Evolutionary conservation across 2,113 vertebrate species (phyloP), one percentile per base, ranked within the genome.

Genomic region (Seriola dumerili): DNA sequence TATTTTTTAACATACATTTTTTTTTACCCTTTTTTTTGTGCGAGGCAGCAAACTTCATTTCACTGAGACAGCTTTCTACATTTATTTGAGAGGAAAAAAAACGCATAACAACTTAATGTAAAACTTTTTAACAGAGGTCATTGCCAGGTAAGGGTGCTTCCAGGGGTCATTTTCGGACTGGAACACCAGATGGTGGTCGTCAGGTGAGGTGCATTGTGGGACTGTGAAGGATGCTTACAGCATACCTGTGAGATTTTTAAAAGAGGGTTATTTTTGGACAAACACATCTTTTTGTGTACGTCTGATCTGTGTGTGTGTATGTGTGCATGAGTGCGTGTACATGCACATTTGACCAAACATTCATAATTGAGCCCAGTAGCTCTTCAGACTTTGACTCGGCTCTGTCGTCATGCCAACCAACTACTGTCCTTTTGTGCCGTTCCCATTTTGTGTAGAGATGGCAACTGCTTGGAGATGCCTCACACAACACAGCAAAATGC

Each of bases 401-500:
- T 23, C 78, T 62, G 93, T 93, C 80, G 91, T 91, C 92, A 93
- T 92, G 91, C 85, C 91, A 93, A 93, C 90, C 67, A 44, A 65
- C 86, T 78, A 84, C 84, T 91, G 85, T 86, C 70, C 84, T 84
- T 92, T 91, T 90, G 78, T 93, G 85, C 76, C 7, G 32, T 78
- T 90, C 74, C 80, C 75, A 80, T 86, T 91, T 92, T 84, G 86
- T 91, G 86, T 87, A 76, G 85, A 90, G 76, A 86, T 90, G 83
- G 83, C 88, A 93, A 83, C 88, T 58, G 80, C 83, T 87, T 77
- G 75, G 77, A 83, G 89, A 89, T 84, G 81, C 76, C 67, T 85
- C 66, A 54, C 76, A 64, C 88, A 78, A 58, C 76, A 79, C 59
- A 32, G 76, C 57, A 72, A 85, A 86, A 87, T 77, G 83, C 75